Evolutionary conservation across 2,888 invertebrate species (phyloP).

Genomic region (Eilema sororculum): DNA sequence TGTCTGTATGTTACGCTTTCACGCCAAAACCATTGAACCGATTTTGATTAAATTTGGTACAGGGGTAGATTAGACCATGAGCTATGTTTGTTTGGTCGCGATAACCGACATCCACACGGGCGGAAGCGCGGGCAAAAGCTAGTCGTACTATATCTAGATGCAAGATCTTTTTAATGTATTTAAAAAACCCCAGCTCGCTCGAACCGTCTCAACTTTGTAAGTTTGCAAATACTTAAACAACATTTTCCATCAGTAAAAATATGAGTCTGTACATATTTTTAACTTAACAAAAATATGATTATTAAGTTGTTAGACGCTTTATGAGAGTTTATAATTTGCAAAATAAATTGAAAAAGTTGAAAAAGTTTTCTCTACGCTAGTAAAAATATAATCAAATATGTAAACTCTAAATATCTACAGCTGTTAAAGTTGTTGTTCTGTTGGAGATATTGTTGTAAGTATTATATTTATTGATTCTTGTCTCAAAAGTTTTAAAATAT

Average conservation of each 20-base stretch:
- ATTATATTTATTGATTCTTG: neutral
- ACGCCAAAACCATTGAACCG: no score
- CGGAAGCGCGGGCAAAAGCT: no score
- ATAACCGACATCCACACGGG: no score
- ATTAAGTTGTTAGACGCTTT: neutral
- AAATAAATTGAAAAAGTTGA: neutral
- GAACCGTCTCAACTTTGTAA: neutral
- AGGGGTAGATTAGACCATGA: no score
- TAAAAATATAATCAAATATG: neutral
- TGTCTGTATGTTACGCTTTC: no score
- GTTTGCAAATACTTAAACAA: neutral
- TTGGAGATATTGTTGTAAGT: neutral
- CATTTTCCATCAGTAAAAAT: neutral
- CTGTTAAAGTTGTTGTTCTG: neutral
- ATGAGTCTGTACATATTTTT: no score
- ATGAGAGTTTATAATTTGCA: neutral
- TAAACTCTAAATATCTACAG: no score
- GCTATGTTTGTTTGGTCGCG: no score
- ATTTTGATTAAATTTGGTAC: no score
- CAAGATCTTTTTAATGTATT: no score
- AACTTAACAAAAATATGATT: neutral
- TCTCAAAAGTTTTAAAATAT: neutral
- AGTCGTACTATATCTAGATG: no score
- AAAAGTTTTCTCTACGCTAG: neutral
- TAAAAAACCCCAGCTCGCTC: neutral